phyloP scores from a whole-genome alignment of 2,888 invertebrate species.

The Metopia argyrocephala region DNA sequence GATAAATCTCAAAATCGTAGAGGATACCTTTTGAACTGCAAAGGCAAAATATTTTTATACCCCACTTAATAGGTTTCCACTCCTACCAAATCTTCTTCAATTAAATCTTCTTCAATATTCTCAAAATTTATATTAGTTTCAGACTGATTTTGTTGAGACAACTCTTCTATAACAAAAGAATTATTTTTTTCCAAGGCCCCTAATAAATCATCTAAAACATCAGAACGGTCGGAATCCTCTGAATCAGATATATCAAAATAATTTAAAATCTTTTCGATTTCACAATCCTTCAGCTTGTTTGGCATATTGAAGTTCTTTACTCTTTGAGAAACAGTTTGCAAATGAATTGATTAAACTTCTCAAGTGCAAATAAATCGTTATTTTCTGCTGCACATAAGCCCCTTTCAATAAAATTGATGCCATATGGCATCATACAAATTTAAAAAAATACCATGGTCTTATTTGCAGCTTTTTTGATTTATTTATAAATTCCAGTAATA shows the following conservation, averaged over 20 bases:
- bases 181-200: constrained; percentile 32
- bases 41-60: not conserved
- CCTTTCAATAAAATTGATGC: not conserved
- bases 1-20: constrained; percentile 19
- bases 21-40: constrained; percentile 1
- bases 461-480: not conserved
- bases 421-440: not conserved
- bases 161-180: constrained; percentile 28
- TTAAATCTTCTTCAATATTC: no score
- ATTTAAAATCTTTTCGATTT: constrained; percentile 39
- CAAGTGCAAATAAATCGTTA: not conserved
- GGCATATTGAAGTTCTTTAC: not conserved
- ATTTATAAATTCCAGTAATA: not conserved
- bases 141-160: constrained; percentile 14
- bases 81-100: no score
- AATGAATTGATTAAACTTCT: no score
- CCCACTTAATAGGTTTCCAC: no score
- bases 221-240: constrained; percentile 27
- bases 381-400: no score
- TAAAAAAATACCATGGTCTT: not conserved
- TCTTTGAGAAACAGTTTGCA: not conserved
- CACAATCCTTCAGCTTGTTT: constrained; percentile 21
- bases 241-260: constrained; percentile 26
- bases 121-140: constrained; percentile 34
- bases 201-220: constrained; percentile 14